Evolutionary conservation across 1,140 invertebrate genomes (phyloP).

Genomic region (Pogonomyrmex californicus): DNA sequence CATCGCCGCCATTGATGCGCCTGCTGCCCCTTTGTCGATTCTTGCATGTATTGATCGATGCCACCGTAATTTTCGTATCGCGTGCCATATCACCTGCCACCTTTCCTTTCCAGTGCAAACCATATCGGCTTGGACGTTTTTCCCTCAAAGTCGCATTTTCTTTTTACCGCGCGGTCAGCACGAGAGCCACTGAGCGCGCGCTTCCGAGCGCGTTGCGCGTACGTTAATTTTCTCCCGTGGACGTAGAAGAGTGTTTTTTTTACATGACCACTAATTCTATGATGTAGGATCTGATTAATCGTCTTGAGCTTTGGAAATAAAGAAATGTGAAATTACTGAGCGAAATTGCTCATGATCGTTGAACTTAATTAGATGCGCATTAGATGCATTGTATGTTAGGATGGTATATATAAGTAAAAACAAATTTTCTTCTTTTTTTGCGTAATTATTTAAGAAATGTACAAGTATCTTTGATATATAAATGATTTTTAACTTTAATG

Average conservation of each 20-base stretch:
- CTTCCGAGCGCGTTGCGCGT: constrained; percentile 29
- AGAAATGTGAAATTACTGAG: constrained; percentile 43
- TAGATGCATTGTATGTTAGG: constrained; percentile 4
- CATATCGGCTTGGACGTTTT: constrained; percentile 71
- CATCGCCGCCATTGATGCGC: constrained; percentile 48
- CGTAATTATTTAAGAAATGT: not conserved
- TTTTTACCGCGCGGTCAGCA: constrained; percentile 43
- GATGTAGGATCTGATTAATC: constrained; percentile 47
- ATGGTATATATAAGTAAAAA: not conserved
- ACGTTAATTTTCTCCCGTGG: constrained; percentile 47
- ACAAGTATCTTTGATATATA: not conserved
- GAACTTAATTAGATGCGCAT: constrained; percentile 27
- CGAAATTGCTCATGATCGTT: constrained; percentile 31
- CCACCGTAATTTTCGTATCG: constrained; percentile 76
- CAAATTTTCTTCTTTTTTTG: not conserved
- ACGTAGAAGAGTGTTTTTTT: constrained; percentile 23
- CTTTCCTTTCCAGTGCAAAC: constrained; percentile 70
- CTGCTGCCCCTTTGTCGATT: constrained; percentile 71
- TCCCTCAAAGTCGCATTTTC: constrained; percentile 67
- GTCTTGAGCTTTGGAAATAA: constrained; percentile 39
- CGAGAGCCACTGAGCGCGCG: constrained; percentile 10
- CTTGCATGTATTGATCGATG: constrained; percentile 74
- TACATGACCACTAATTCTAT: constrained; percentile 33
- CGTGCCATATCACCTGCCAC: constrained; percentile 74
- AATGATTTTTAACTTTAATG: not conserved